These are phyloP conservation scores for Bradypodion pumilum DNA, from an alignment of 2,797 vertebrate species.

Conservation along the genomic window DNA sequence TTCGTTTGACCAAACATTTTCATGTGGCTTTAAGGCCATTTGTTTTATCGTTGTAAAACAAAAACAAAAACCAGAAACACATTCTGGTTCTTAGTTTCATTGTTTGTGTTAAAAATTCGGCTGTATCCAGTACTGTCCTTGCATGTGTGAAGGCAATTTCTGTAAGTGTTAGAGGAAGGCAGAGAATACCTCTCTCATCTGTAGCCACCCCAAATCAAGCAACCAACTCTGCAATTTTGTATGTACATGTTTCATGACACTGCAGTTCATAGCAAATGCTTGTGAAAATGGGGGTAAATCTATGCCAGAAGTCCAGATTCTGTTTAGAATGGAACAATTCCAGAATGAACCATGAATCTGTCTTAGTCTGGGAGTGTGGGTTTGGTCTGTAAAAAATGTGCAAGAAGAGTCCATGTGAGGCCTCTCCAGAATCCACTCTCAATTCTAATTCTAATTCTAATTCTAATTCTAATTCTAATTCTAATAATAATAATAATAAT, in stretches of 20 bases:
- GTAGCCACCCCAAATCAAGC: background rate
- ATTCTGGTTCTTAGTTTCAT: background rate
- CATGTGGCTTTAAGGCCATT: background rate
- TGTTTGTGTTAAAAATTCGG: background rate
- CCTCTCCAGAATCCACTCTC: background rate
- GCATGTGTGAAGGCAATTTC: too few relatives aligned
- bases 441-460: too few relatives aligned
- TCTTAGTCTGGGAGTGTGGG: background rate
- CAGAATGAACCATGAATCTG: background rate
- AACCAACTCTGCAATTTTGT: background rate
- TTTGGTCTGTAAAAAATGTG: too few relatives aligned
- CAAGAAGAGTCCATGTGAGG: too few relatives aligned
- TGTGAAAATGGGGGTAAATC: background rate
- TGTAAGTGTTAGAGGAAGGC: too few relatives aligned
- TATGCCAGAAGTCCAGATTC: background rate
- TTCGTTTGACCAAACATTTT: background rate
- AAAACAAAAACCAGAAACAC: too few relatives aligned
- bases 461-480: too few relatives aligned
- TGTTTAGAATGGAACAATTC: background rate
- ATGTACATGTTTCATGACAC: background rate
- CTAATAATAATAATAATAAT: too few relatives aligned
- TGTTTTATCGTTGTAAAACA: background rate
- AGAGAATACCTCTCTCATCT: too few relatives aligned
- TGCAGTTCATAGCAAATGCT: background rate
- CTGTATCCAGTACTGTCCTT: background rate